A percentile compares a stretch with the other conserved stretches of the same genome.
Evolutionary conservation across 2,888 invertebrate species (phyloP).

Genomic region (Marronus borbonicus): DNA sequence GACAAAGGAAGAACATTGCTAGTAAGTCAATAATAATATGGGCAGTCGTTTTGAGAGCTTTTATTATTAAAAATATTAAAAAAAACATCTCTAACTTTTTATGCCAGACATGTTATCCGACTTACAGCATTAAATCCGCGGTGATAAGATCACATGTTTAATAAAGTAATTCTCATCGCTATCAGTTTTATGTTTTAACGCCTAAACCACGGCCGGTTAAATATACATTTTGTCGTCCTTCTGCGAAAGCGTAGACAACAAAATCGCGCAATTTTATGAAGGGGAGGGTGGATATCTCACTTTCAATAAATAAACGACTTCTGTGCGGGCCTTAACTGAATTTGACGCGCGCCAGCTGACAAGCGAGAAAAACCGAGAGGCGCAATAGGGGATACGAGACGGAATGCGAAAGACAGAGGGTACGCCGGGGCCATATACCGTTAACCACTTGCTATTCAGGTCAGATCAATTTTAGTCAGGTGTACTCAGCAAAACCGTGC

Average conservation of each 20-base stretch:
- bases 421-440: not conserved
- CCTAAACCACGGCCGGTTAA: too few relatives aligned
- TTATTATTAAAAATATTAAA: too few relatives aligned
- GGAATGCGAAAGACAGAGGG: not conserved
- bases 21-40: too few relatives aligned
- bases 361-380: not conserved
- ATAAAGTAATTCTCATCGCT: too few relatives aligned
- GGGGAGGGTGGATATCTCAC: constrained; percentile 10
- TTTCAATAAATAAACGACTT: constrained; percentile 37
- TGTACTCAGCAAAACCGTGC: constrained; percentile 40
- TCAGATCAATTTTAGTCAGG: constrained; percentile 45
- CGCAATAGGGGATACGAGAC: not conserved
- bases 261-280: not conserved
- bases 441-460: constrained; percentile 43
- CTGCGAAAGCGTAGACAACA: not conserved
- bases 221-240: not conserved
- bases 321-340: constrained; percentile 27
- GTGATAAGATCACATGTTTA: too few relatives aligned
- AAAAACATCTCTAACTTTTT: too few relatives aligned
- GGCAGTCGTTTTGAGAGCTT: too few relatives aligned
- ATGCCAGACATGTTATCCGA: too few relatives aligned
- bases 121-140: too few relatives aligned
- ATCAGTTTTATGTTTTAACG: too few relatives aligned
- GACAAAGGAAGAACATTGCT: too few relatives aligned
- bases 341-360: constrained; percentile 32